phyloP scores from a whole-genome alignment of 1,140 invertebrate species.

The Adoxophyes honmai region DNA sequence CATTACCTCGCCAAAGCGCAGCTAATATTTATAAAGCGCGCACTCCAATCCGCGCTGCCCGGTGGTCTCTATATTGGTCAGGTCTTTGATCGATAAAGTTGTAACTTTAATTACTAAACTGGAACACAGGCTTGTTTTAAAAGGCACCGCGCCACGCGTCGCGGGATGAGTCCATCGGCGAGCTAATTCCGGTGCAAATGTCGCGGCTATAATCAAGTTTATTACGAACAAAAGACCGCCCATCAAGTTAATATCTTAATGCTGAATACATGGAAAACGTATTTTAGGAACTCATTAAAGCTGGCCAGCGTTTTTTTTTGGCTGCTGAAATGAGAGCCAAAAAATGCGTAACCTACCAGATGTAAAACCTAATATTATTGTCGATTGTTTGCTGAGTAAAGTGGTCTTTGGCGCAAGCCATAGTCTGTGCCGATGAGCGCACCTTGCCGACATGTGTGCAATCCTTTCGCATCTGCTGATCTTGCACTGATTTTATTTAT shows the following conservation, averaged over 20 bases:
- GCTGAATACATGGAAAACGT: neutral
- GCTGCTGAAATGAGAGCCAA: conserved; percentile 16
- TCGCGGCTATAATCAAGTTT: neutral
- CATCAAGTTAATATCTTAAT: conserved; percentile 12
- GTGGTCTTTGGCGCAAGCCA: conserved; percentile 64
- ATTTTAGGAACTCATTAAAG: neutral
- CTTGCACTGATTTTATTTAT: conserved; percentile 74
- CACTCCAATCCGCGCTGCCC: conserved; percentile 38
- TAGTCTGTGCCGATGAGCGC: conserved; percentile 32
- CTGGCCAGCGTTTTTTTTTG: neutral
- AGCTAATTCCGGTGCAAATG: conserved; percentile 10
- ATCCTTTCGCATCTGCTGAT: conserved; percentile 74
- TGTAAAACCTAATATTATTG: conserved; percentile 36
- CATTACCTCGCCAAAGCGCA: conserved; percentile 52
- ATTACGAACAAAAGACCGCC: neutral
- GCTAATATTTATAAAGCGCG: conserved; percentile 53
- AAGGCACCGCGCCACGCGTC: conserved; percentile 53
- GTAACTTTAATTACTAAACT: conserved; percentile 73
- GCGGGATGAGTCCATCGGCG: neutral
- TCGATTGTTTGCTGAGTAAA: conserved; percentile 29
- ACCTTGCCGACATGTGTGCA: conserved; percentile 72
- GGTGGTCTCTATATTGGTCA: conserved; percentile 56
- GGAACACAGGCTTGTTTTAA: conserved; percentile 53
- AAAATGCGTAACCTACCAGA: conserved; percentile 33
- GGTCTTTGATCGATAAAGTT: conserved; percentile 70